phyloP scores from a whole-genome alignment of 2,113 vertebrate genomes.

The Oxygymnocypris stewartii region DNA sequence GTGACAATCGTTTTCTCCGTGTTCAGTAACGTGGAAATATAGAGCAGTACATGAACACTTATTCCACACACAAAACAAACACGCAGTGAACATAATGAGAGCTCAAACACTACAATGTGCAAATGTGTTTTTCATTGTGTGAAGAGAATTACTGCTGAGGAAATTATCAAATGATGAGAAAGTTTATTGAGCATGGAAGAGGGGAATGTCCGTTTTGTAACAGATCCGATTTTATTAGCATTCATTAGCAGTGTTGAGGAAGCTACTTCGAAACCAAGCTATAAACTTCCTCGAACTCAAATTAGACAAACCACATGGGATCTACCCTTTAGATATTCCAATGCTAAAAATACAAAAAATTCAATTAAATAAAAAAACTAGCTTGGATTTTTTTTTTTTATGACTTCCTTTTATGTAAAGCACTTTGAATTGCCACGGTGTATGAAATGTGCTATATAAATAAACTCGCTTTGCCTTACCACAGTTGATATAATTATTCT shows the following conservation, averaged over 20 bases:
- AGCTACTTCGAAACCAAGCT: background rate
- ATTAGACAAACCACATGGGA: background rate
- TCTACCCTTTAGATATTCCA: too few species aligned
- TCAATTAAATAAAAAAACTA: too few species aligned
- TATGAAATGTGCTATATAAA: too few species aligned
- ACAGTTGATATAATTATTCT: too few species aligned
- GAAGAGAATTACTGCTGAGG: constrained; percentile 5
- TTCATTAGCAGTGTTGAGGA: background rate
- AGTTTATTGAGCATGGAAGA: constrained; percentile 4
- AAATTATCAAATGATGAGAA: constrained; percentile 22
- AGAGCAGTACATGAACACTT: background rate
- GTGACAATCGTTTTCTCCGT: background rate
- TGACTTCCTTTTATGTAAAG: too few species aligned
- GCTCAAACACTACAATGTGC: background rate
- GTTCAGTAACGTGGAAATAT: background rate
- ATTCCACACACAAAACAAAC: background rate
- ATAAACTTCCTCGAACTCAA: background rate
- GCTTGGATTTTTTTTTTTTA: too few species aligned
- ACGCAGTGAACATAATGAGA: background rate
- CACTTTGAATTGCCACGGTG: too few species aligned
- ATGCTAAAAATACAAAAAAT: too few species aligned
- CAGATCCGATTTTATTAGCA: background rate
- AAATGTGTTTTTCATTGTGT: constrained; percentile 13
- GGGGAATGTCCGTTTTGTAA: background rate
- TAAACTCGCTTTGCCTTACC: too few species aligned